Percentiles rank a stretch among this genome's conserved stretches.
Evolutionary conservation across 1,140 invertebrate species (phyloP).

Genomic region (Bilobella aurantiaca): DNA sequence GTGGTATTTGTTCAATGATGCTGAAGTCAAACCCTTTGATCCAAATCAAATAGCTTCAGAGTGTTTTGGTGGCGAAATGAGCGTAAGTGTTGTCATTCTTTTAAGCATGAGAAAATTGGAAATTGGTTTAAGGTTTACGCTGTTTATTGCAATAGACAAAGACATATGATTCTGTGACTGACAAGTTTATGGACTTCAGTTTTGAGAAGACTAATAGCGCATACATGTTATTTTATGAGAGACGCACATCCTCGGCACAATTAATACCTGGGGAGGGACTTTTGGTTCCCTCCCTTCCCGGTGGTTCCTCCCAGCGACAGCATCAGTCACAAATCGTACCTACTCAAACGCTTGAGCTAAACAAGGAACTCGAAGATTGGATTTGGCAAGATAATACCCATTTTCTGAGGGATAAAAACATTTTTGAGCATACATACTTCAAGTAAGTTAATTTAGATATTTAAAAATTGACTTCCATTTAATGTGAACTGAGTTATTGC

Average conservation of each 20-base stretch:
- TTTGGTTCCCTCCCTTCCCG: slow-evolving; percentile 26
- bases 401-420: slow-evolving; percentile 87
- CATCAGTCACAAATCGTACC: slow-evolving; percentile 35
- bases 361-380: slow-evolving; percentile 73
- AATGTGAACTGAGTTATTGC: too few relatives aligned
- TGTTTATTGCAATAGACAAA: slow-evolving; percentile 63
- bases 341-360: slow-evolving; percentile 49
- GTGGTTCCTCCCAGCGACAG: slow-evolving; percentile 28
- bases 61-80: slow-evolving; percentile 95
- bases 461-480: too few relatives aligned
- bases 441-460: too few relatives aligned
- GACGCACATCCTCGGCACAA: slow-evolving; percentile 29
- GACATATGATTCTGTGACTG: slow-evolving; percentile 88
- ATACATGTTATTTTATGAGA: slow-evolving; percentile 94
- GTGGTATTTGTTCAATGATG: slow-evolving; percentile 91
- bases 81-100: slow-evolving; percentile 45
- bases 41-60: slow-evolving; percentile 84
- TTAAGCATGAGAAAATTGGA: background rate
- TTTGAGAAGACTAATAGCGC: slow-evolving; percentile 96
- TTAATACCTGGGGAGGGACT: slow-evolving; percentile 12
- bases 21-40: slow-evolving; percentile 91
- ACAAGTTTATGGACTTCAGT: slow-evolving; percentile 94
- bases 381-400: slow-evolving; percentile 94
- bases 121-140: slow-evolving; percentile 9
- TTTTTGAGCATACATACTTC: slow-evolving; percentile 90